These are phyloP conservation scores for Cacoxenus indagator DNA, from an alignment of 2,888 invertebrate species.

Conservation along the genomic window DNA sequence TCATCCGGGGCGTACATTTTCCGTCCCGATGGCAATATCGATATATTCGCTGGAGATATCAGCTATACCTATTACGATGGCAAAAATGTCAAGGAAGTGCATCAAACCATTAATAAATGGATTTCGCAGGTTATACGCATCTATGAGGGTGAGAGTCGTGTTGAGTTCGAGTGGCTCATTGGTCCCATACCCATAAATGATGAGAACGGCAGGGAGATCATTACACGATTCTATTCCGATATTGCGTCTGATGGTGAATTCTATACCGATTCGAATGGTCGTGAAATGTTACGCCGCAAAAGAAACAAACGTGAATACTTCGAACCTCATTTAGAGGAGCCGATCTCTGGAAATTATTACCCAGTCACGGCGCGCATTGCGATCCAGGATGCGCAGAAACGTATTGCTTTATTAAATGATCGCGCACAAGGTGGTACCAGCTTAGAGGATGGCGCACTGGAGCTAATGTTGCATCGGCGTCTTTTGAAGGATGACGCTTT, in stretches of 20 bases:
- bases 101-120: conserved; percentile 76
- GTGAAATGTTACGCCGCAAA: conserved; percentile 82
- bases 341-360: conserved; percentile 91
- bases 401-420: conserved; percentile 76
- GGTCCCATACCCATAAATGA: conserved; percentile 81
- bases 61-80: conserved; percentile 71
- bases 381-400: conserved; percentile 73
- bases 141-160: conserved; percentile 74
- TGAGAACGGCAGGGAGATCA: conserved; percentile 84
- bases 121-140: conserved; percentile 80
- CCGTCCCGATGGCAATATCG: conserved; percentile 74
- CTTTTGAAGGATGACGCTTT: conserved; percentile 89
- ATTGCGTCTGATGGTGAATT: conserved; percentile 79
- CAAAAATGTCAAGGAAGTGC: conserved; percentile 78
- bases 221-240: conserved; percentile 80
- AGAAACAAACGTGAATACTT: conserved; percentile 82
- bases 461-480: conserved; percentile 89
- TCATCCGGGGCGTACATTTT: conserved; percentile 96
- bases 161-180: conserved; percentile 83
- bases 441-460: conserved; percentile 80
- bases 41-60: conserved; percentile 43
- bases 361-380: conserved; percentile 89
- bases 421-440: conserved; percentile 87
- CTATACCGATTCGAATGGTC: conserved; percentile 94
- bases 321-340: conserved; percentile 78